A percentile compares a stretch with the other conserved stretches of the same genome.
These are phyloP conservation scores for Venturia canescens DNA, from an alignment of 1,140 invertebrate species.

Conservation along the genomic window DNA sequence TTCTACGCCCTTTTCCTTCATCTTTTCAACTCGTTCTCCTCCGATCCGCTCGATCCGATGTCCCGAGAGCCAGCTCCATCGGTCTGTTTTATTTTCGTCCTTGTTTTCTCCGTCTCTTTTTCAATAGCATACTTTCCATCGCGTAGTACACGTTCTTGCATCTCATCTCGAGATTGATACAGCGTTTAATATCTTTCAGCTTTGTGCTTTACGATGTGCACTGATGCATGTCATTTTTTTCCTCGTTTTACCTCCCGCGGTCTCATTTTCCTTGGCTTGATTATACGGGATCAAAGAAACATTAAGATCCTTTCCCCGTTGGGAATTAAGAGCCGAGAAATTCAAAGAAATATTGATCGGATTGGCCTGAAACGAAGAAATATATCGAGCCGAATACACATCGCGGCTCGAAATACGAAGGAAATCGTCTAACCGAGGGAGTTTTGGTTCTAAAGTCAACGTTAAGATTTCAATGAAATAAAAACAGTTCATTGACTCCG, in stretches of 20 bases:
- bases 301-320: no score
- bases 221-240: neutral
- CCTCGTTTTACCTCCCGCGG: neutral
- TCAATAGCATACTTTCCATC: neutral
- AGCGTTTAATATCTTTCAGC: slow-evolving; percentile 22
- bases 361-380: neutral
- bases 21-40: slow-evolving; percentile 21
- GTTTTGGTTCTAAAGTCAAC: no score
- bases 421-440: no score
- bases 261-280: slow-evolving; percentile 1
- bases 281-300: neutral
- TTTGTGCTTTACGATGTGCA: neutral
- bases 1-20: slow-evolving; percentile 36
- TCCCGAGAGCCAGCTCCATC: neutral
- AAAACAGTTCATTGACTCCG: neutral
- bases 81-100: neutral
- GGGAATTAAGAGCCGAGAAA: neutral
- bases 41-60: neutral
- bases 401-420: no score
- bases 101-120: neutral
- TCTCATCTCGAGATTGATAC: slow-evolving; percentile 13
- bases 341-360: neutral
- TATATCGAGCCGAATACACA: no score
- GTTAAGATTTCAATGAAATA: neutral
- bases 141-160: no score